A percentile compares a stretch with the other conserved stretches of the same genome.
Evolutionary conservation across 2,113 vertebrate genomes (phyloP).

Genomic region (Puma concolor): DNA sequence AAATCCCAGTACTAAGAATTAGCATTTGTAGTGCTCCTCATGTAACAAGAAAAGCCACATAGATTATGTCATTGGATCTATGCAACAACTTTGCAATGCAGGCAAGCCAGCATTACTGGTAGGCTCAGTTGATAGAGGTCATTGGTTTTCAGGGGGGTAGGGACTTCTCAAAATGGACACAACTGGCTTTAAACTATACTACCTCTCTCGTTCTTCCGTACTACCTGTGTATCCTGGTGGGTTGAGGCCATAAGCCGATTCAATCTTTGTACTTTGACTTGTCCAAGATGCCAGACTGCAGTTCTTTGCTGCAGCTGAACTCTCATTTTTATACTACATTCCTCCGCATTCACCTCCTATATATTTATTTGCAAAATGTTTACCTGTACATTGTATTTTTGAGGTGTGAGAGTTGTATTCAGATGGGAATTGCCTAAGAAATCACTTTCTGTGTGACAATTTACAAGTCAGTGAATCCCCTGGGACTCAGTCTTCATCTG

Average conservation of each 20-base stretch:
- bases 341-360: accelerated
- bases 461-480: not conserved
- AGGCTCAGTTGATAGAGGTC: not conserved
- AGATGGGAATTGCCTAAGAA: not conserved
- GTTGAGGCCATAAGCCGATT: not conserved
- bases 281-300: not conserved
- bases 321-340: not conserved
- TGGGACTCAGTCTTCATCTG: not conserved
- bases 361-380: not conserved
- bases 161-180: too few relatives aligned
- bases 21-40: not conserved
- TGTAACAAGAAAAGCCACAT: not conserved
- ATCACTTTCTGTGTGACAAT: not conserved
- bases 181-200: too few relatives aligned
- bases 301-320: not conserved
- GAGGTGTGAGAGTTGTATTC: not conserved
- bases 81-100: not conserved
- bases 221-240: not conserved
- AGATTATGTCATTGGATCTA: not conserved
- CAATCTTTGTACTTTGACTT: not conserved
- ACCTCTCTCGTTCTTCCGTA: too few relatives aligned
- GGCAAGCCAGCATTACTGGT: not conserved
- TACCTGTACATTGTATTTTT: not conserved
- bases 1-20: not conserved
- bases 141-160: not conserved